phyloP scores from a whole-genome alignment of 1,140 invertebrate genomes.

The Scaptodrosophila lebanonensis region DNA sequence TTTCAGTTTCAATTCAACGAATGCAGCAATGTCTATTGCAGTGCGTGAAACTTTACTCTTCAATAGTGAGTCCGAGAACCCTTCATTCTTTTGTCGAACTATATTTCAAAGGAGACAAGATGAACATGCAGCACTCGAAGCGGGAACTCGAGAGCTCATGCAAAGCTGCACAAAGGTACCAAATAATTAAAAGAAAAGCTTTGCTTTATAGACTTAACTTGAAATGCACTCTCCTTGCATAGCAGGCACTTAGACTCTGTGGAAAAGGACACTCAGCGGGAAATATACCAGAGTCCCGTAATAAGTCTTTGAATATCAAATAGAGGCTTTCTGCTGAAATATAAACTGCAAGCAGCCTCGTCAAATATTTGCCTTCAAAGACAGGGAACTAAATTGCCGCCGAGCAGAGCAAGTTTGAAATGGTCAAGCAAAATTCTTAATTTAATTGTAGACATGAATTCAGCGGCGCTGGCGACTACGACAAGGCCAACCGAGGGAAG shows the following conservation, averaged over 20 bases:
- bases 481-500: slow-evolving; percentile 46
- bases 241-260: slow-evolving; percentile 14
- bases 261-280: neutral
- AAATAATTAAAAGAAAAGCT: slow-evolving; percentile 52
- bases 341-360: slow-evolving; percentile 19
- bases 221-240: slow-evolving; percentile 8
- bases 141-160: neutral
- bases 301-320: slow-evolving; percentile 31
- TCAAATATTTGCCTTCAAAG: slow-evolving; percentile 2
- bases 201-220: slow-evolving; percentile 3
- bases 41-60: no score
- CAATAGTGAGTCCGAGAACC: no score
- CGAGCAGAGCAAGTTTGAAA: slow-evolving; percentile 7
- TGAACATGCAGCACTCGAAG: slow-evolving; percentile 22
- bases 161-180: slow-evolving; percentile 46
- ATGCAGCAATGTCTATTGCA: no score
- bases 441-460: slow-evolving; percentile 36
- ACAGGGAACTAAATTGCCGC: neutral
- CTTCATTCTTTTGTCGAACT: no score
- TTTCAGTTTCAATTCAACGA: no score
- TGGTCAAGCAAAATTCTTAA: slow-evolving; percentile 46
- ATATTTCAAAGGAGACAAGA: slow-evolving; percentile 24
- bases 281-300: slow-evolving; percentile 5
- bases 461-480: slow-evolving; percentile 15
- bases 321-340: slow-evolving; percentile 17